phyloP scores from a whole-genome alignment of 2,113 vertebrate genomes.

The Poeciliopsis prolifica region DNA sequence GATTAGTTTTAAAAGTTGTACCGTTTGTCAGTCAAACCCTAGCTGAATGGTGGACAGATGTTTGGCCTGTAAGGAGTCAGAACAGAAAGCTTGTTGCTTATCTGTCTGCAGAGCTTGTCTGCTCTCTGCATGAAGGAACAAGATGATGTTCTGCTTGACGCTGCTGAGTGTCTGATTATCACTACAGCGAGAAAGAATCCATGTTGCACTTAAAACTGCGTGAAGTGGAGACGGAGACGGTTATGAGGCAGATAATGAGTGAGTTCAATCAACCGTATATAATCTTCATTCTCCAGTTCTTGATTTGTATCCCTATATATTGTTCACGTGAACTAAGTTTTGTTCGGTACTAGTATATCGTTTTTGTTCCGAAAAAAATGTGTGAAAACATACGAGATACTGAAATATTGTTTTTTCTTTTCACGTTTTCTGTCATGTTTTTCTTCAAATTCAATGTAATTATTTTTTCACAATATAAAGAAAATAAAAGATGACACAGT shows the following conservation, averaged over 20 bases:
- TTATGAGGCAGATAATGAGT: constrained; percentile 7
- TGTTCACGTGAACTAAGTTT: constrained; percentile 49
- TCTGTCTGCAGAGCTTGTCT: constrained; percentile 52
- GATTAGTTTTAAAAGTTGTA: neutral
- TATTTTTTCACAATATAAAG: constrained; percentile 83
- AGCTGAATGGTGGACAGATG: constrained; percentile 22
- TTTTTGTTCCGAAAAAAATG: constrained; percentile 54
- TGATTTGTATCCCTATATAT: constrained; percentile 49
- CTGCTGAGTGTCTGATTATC: constrained; percentile 11
- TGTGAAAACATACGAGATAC: constrained; percentile 63
- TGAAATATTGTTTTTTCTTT: constrained; percentile 52
- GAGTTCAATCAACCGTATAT: constrained; percentile 31
- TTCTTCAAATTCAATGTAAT: constrained; percentile 76
- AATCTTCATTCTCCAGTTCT: constrained; percentile 33
- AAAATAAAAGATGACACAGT: constrained; percentile 78
- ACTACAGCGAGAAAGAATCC: constrained; percentile 6
- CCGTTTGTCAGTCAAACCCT: constrained; percentile 51
- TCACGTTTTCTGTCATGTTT: constrained; percentile 47
- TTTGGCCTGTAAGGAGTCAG: constrained; percentile 24
- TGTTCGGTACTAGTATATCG: constrained; percentile 51
- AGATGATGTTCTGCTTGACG: constrained; percentile 9
- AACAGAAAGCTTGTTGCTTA: constrained; percentile 19
- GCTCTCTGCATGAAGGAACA: constrained; percentile 26
- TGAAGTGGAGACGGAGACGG: constrained; percentile 16
- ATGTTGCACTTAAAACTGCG: constrained; percentile 32